Evolutionary conservation across 2,113 vertebrate genomes (phyloP), one percentile per base, ranked within the genome.

Genomic region (Morone saxatilis): DNA sequence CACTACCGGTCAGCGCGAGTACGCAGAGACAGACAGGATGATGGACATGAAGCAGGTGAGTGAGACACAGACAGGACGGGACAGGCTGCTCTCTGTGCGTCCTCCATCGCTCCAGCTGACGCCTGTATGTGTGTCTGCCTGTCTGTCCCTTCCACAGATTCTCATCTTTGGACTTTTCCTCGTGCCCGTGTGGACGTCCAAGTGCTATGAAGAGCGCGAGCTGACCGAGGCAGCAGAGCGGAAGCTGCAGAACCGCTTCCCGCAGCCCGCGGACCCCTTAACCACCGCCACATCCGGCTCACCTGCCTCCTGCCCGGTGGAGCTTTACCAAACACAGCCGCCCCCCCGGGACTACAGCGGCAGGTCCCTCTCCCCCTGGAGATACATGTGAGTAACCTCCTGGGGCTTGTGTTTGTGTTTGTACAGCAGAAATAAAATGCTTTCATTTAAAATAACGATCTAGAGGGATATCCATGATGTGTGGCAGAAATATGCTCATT

Each of bases 281-380:
- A 0, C 4, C 0, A 0, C 7, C 1, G 4, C 1, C 1, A 3
- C n/a, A 0, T 7, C 5, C 0, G 53, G 11, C 51, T 4, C 72
- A 1, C 2, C 56, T 0, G 0, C 0, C 7, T 6, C 19, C 0
- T 89, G 56, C 90, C 95, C 82, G 40, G 51, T 88, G 66, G 41
- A 43, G 0, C 61, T 84, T 0, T 91, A 84, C 47, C 0, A 45
- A 31, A 31, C 31, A 0, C n/a, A 81, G 0, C 76, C 4, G 47
- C 5, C n/a, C 82, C 88, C 0, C 0, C 74, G 7, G n/a, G 2
- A 62, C 7, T 0, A 45, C 9, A 88, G 82, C 1, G 83, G 93
- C 61, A 92, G 97, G 13, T 97, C 97, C 71, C 94, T 98, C 91
- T 97, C 97, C 0, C 98, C 97, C 0, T 98, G 97, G 97, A 86